Evolutionary conservation across 2,888 invertebrate species (phyloP).

Genomic region (Tricholauxania praeusta): DNA sequence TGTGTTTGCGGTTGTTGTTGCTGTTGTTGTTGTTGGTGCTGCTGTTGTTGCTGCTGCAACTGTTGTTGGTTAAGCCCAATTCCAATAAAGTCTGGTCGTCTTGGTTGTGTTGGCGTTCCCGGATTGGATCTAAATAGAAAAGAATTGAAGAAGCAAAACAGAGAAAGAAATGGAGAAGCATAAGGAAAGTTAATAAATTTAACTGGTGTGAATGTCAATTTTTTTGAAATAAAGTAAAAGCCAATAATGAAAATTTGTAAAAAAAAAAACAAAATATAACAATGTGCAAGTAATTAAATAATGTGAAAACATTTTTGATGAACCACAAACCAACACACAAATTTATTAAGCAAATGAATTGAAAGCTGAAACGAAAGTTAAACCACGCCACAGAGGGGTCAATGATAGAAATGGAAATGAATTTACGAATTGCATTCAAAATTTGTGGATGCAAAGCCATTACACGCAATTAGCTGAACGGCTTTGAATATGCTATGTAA

Average conservation of each 20-base stretch:
- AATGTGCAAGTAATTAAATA: conserved; percentile 9
- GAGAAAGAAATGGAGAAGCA: background rate
- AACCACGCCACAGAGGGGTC: no score
- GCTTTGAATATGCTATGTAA: no score
- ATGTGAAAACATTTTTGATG: background rate
- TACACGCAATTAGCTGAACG: no score
- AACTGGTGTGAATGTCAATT: background rate
- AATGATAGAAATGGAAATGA: no score
- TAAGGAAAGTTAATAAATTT: background rate
- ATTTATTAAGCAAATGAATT: no score
- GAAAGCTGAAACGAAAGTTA: no score
- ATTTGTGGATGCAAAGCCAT: no score
- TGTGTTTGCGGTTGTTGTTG: conserved; percentile 58
- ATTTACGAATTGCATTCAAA: no score
- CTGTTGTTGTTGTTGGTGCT: conserved; percentile 59
- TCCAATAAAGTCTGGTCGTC: conserved; percentile 89
- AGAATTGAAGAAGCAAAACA: background rate
- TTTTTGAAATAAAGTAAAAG: conserved; percentile 16
- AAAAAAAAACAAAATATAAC: background rate
- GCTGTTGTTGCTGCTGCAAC: conserved; percentile 51
- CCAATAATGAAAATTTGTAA: background rate
- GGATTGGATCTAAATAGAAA: conserved; percentile 83
- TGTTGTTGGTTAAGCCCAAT: conserved; percentile 74
- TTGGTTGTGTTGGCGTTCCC: conserved; percentile 90
- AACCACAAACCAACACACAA: conserved; percentile 16